Conservation (phyloP, 2,888 invertebrate species). For the Papilio gigon region DNA sequence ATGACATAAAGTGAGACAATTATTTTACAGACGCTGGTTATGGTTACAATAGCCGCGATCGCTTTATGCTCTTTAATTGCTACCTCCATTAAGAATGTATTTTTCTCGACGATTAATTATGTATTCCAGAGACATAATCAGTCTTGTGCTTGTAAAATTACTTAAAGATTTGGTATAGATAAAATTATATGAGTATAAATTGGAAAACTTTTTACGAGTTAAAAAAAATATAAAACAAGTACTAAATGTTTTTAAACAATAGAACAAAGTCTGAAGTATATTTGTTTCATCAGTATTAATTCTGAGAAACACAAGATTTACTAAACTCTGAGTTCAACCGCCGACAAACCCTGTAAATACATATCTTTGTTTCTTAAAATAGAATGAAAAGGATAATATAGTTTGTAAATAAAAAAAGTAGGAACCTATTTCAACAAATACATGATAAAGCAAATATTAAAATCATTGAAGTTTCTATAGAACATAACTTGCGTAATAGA, state of each 20-base stretch:
- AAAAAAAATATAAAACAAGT: too few species aligned
- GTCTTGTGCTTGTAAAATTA: background rate
- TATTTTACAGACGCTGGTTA: background rate
- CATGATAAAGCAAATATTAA: too few species aligned
- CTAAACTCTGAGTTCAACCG: too few species aligned
- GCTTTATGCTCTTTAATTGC: constrained; percentile 23
- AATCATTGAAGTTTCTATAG: too few species aligned
- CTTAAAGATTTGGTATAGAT: background rate
- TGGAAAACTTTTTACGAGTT: too few species aligned
- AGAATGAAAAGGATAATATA: too few species aligned
- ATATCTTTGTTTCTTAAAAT: too few species aligned
- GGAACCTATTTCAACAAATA: too few species aligned
- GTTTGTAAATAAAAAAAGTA: too few species aligned
- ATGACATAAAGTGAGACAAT: constrained; percentile 5
- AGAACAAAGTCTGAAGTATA: background rate
- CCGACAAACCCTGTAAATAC: too few species aligned
- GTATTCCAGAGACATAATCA: constrained; percentile 6
- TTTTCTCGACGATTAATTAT: constrained; percentile 5
- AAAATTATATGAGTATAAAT: background rate
- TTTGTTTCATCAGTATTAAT: background rate
- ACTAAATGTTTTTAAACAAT: background rate
- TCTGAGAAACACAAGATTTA: background rate
- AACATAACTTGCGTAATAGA: too few species aligned
- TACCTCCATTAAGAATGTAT: constrained; percentile 14
- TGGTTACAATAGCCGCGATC: constrained; percentile 3